Evolutionary conservation across 2,888 invertebrate species (phyloP).

Genomic region (Eumerus sabulonum): DNA sequence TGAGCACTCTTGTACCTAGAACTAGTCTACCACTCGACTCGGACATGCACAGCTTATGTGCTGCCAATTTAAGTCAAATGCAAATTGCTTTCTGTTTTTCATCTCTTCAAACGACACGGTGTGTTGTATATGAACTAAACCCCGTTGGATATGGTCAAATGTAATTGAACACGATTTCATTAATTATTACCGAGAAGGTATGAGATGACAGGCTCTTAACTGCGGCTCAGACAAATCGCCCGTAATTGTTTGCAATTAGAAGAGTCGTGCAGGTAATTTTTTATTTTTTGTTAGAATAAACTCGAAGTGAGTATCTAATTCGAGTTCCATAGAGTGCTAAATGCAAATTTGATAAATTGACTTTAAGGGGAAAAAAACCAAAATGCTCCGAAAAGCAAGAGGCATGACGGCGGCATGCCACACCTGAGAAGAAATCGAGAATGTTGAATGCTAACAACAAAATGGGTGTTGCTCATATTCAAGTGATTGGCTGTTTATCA

Average conservation of each 20-base stretch:
- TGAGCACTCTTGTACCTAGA: slow-evolving; percentile 26
- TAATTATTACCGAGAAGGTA: slow-evolving; percentile 44
- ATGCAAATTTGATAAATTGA: slow-evolving; percentile 66
- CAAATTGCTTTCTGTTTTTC: slow-evolving; percentile 50
- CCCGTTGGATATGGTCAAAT: slow-evolving; percentile 60
- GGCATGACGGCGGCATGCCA: slow-evolving; percentile 5
- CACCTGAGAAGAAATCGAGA: slow-evolving; percentile 47
- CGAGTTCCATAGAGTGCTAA: slow-evolving; percentile 6
- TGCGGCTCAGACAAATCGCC: slow-evolving; percentile 53
- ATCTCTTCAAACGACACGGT: no score
- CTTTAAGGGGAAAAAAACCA: slow-evolving; percentile 22
- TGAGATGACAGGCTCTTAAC: slow-evolving; percentile 54
- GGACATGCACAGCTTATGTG: slow-evolving; percentile 1
- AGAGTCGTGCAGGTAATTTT: slow-evolving; percentile 68
- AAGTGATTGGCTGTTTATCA: slow-evolving; percentile 33
- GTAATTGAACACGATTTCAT: slow-evolving; percentile 67
- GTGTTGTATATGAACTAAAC: slow-evolving; percentile 12
- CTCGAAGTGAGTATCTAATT: neutral
- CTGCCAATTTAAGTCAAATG: slow-evolving; percentile 56
- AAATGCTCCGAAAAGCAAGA: neutral
- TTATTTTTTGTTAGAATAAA: no score
- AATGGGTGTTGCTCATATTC: slow-evolving; percentile 34
- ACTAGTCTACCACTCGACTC: slow-evolving; percentile 40
- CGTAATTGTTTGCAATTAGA: slow-evolving; percentile 65
- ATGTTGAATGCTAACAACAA: slow-evolving; percentile 31